Base-by-base conservation (phyloP, 2,888 invertebrate species). In the Pandemis cinnamomeana region DNA sequence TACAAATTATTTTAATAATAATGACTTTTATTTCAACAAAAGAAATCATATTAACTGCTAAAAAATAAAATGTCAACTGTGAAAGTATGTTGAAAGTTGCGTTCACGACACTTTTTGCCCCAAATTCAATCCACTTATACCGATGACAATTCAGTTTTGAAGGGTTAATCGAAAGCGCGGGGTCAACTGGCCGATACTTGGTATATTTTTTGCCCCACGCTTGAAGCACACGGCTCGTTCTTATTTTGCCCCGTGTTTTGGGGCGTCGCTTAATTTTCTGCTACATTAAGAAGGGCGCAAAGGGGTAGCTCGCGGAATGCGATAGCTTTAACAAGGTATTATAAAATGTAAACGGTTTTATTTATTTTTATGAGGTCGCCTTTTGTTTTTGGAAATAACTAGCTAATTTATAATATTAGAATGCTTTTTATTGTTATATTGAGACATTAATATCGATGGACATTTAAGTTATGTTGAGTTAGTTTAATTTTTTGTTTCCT, bases 261-360 rank as follows among this genome's bases (percentile, higher is more conserved):
- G 68, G 72, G 72, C 72, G 72, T 72, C 36, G 58, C 66, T 93
- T 93, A 91, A 93, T 93, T 93, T 93, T 93, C 93, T 93, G 93
- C 91, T 93, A 93, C 93, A 93, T 93, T 93, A 93, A 91, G 91
- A 87, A 86, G 80, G 80, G 84, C 86, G 90, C 58, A 63, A 72
- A 73, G 69, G 72, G 72, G 72, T 69, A 64, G 69, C 71, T 60
- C 61, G 15, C 62, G 68, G 41, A 68, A 69, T 46, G 53, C 67
- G 72, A 72, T 73, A 69, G 64, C 72, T 64, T 69, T 69, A 73
- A 69, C 69, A 69, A 73, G 48, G 63, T 73, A 73, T 73, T 73
- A 73, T 69, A 73, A 73, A 73, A 72, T 58, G 72, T 72, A 68
- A 72, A 69, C 69, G 64, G 64, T 69, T 73, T 73, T 73, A 73